Base-by-base conservation (phyloP, 2,888 invertebrate genomes). In the Ectobius pallidus region DNA sequence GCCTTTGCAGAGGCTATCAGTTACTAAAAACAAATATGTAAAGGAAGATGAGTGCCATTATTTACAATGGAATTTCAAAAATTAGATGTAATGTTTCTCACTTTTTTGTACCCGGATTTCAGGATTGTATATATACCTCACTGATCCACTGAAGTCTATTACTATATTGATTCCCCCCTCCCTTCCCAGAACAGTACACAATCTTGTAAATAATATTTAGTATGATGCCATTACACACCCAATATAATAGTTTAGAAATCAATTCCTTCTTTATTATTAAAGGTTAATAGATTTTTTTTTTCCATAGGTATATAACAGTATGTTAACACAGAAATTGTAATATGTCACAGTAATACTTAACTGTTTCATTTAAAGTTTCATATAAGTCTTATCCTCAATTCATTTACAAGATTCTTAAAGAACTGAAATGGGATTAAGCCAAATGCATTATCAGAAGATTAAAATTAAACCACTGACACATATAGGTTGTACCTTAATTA, bases 191-290 rank as follows among this genome's bases (percentile, higher is more conserved):
- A 58, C 52, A 25, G 52, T 52, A 58, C 16, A 65, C 42, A 65
- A 18, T 25, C 18, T 65, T 46, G 65, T 65, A 65, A 65, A 44
- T 65, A 22, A 27, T 44, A 18, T 27, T 44, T 39, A 63, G 42
- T 63, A 22, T 34, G 34, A 46, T 65, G 44, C 18, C 44, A 65
- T 65, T 58, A 65, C 27, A 65, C 65, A 65, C 44, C 63, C 39
- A 65, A 20, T 65, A 65, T 27, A 65, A 34, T 65, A 44, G 20
- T 65, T 65, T 46, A 42, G 14, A 44, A 65, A 20, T 65, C 65
- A 65, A 65, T 46, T 46, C 46, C 65, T 65, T 65, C n/a, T 42
- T 46, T 65, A 65, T 46, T 65, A 30, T 27, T 46, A 27, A 65
- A 44, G 46, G 27, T 46, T 65, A 44, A 65, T 65, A 65, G 25